Evolutionary conservation across 1,140 invertebrate species (phyloP), one percentile per base, ranked within the genome.

Genomic region (Rhagoletis pomonella): DNA sequence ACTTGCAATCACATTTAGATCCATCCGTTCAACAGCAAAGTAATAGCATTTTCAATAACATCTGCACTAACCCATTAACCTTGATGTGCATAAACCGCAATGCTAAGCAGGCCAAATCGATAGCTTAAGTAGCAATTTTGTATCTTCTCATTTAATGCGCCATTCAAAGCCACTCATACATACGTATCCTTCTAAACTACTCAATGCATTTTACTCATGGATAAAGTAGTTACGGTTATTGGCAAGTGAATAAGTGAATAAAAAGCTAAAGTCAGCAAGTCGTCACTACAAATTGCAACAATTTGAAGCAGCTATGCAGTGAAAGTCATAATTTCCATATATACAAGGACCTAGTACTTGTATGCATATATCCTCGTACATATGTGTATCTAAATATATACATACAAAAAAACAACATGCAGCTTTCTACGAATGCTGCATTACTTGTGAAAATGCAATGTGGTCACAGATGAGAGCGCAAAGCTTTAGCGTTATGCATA

Each of bases 121-220:
- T 73, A 73, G 42, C 67, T 44, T 9, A 73, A 73, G 39, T 73
- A 42, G 67, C 39, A 73, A 73, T 73, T 73, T n/a, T 73, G n/a
- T 47, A 39, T 17, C 42, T 73, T 17, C 67, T 4, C 3, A 47
- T 47, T 47, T 73, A 47, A 73, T 73, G 42, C 14, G 67, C 67
- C 39, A 7, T 73, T 44, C 67, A 44, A 44, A 47, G 67, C 4
- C 42, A 73, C 67, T 73, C 67, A 73, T 47, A n/a, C 14, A 42
- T 44, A n/a, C 14, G 67, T 44, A 44, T 47, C 67, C 67, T 73
- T 73, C 67, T 42, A 14, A 47, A 47, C 42, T 47, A 73, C 42
- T 73, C 67, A 73, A 73, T 14, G 67, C 67, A 73, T 4, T 39
- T 73, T 44, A 17, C 29, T 29, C 12, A 73, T 73, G 67, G 14